Evolutionary conservation across 2,113 vertebrate species (phyloP).

Genomic region (Eublepharis macularius): DNA sequence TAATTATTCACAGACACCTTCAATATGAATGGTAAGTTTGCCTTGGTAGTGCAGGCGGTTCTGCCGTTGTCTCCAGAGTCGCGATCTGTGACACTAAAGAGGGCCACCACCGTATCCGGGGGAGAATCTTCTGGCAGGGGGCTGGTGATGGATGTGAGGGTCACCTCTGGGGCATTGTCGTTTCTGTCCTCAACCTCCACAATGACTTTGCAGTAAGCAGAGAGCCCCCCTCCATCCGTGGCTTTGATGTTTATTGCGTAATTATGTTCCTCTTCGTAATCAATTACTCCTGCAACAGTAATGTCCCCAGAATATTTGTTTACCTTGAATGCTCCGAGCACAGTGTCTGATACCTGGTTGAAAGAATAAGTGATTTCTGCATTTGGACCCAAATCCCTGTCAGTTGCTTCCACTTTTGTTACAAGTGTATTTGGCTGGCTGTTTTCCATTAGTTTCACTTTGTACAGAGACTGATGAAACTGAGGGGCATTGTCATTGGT

Average conservation of each 20-base stretch:
- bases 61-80: too few relatives aligned
- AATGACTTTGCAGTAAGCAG: too few relatives aligned
- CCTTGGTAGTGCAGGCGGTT: constrained; percentile 50
- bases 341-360: constrained; percentile 60
- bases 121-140: too few relatives aligned
- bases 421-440: constrained; percentile 8
- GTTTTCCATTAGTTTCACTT: constrained; percentile 50
- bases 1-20: constrained; percentile 55
- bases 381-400: constrained; percentile 69
- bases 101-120: too few relatives aligned
- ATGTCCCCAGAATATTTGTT: constrained; percentile 71
- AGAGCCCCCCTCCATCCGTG: too few relatives aligned
- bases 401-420: too few relatives aligned
- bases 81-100: too few relatives aligned
- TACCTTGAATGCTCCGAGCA: constrained; percentile 70
- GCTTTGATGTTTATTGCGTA: constrained; percentile 75
- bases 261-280: constrained; percentile 68
- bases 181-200: too few relatives aligned
- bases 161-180: too few relatives aligned
- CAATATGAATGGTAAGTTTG: constrained; percentile 52
- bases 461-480: constrained; percentile 50
- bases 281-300: constrained; percentile 66
- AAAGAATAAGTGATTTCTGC: constrained; percentile 68
- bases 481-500: constrained; percentile 62
- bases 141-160: too few relatives aligned